A percentile compares a stretch with the other conserved stretches of the same genome.
These are phyloP conservation scores for Batillaria attramentaria DNA, from an alignment of 1,140 invertebrate genomes.

Conservation along the genomic window DNA sequence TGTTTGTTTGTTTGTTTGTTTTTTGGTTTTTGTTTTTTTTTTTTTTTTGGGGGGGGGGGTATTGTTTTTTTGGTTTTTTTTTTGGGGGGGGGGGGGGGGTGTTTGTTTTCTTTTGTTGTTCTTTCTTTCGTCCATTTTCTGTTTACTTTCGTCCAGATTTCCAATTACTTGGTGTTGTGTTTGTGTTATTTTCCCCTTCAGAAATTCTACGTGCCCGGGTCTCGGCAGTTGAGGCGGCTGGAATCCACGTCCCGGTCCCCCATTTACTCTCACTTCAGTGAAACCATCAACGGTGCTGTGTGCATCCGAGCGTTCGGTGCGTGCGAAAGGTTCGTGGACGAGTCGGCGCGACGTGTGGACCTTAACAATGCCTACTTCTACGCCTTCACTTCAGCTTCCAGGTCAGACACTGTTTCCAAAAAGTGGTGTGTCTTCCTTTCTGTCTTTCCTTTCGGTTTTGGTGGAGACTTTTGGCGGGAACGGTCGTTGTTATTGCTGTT, in stretches of 20 bases:
- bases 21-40: not conserved
- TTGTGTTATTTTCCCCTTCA: conserved; percentile 71
- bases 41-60: conserved; percentile 17
- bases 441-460: no score
- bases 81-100: no score
- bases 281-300: conserved; percentile 72
- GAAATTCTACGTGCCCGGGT: conserved; percentile 91
- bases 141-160: not conserved
- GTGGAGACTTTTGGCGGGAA: no score
- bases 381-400: conserved; percentile 52
- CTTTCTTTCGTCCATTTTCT: not conserved
- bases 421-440: no score
- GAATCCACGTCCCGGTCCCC: conserved; percentile 72
- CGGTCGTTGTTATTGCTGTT: no score
- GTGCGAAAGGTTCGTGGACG: conserved; percentile 71
- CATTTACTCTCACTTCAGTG: conserved; percentile 73
- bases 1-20: not conserved
- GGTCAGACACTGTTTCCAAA: conserved; percentile 47
- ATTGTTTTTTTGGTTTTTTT: not conserved
- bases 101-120: not conserved
- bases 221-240: conserved; percentile 72
- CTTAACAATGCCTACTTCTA: conserved; percentile 61
- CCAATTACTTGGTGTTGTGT: not conserved
- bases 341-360: conserved; percentile 67
- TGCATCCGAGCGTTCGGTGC: conserved; percentile 75